Evolutionary conservation across 2,113 vertebrate species (phyloP), one percentile per base, ranked within the genome.

Genomic region (Ranitomeya imitator): DNA sequence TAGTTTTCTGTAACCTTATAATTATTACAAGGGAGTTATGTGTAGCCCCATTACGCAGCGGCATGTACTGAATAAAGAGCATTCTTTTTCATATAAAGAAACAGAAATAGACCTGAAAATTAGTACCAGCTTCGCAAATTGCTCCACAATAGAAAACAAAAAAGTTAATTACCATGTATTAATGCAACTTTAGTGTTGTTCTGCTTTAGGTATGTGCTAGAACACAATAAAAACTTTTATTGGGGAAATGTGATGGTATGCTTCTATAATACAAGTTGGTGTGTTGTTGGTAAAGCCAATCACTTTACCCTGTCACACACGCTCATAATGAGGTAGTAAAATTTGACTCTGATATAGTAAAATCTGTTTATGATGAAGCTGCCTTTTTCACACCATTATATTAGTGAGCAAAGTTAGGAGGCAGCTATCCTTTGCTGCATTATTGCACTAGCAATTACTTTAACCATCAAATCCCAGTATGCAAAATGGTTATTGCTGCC

Each of bases 301-400:
- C 93, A 89, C 78, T 90, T 92, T 91, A 92, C 91, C 92, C 93
- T 69, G 65, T 92, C 92, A 93, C 94, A 93, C 92, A 87, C 91
- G 93, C 91, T 85, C 89, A 92, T 95, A 96, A 96, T 95, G 93
- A 96, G 95, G 93, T 90, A 92, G 92, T 95, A 96, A 96, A 96
- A 95, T 94, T 94, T 94, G 94, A 95, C 94, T 94, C 94, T 95
- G 94, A 95, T 95, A 95, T 94, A 95, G 94, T 96, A 96, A 96
- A 95, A 94, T 95, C 94, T 94, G 94, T 95, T 95, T 95, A 95
- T 94, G 90, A 92, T 74, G 81, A 88, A 84, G 81, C 81, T 84
- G 87, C 81, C 84, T 88, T 88, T 84, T 84, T 79, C 81, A 84
- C 87, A 88, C 87, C 60, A 21, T 88, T 88, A 84, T 88, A 88